These are phyloP conservation scores for Penaeus indicus DNA, from an alignment of 1,140 invertebrate genomes.

Conservation along the genomic window DNA sequence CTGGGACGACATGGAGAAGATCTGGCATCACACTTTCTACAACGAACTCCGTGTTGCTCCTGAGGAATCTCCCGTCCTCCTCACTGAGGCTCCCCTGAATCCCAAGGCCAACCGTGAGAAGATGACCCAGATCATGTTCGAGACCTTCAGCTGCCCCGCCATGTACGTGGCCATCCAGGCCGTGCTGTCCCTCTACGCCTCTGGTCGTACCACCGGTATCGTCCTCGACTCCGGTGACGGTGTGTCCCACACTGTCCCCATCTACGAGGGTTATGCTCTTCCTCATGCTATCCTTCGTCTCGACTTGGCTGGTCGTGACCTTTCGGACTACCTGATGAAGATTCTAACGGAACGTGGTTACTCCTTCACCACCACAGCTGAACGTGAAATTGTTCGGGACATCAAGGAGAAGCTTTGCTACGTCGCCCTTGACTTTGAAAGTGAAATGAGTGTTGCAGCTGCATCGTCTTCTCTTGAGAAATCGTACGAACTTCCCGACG, in stretches of 20 bases:
- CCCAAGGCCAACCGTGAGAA: constrained; percentile 90
- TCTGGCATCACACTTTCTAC: constrained; percentile 96
- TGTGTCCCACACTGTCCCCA: constrained; percentile 94
- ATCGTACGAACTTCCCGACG: constrained; percentile 5
- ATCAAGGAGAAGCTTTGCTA: too few relatives aligned
- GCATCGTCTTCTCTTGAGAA: not conserved
- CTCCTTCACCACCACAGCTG: constrained; percentile 75
- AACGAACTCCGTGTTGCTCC: constrained; percentile 95
- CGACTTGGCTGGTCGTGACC: constrained; percentile 83
- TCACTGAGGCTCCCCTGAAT: constrained; percentile 91
- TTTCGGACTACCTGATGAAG: constrained; percentile 86
- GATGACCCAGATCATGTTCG: constrained; percentile 94
- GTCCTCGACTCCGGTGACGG: constrained; percentile 93
- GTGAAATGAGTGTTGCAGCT: too few relatives aligned
- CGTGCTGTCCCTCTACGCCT: constrained; percentile 91
- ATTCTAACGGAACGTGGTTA: constrained; percentile 84
- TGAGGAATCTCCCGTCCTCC: constrained; percentile 90
- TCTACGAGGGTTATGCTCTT: constrained; percentile 91
- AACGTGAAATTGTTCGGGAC: constrained; percentile 83
- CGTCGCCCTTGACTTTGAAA: too few relatives aligned
- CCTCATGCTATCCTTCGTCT: constrained; percentile 89
- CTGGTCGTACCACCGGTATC: constrained; percentile 94
- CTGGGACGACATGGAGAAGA: constrained; percentile 98
- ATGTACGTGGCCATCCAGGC: constrained; percentile 95
- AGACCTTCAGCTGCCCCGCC: constrained; percentile 92